Evolutionary conservation across 2,888 invertebrate species (phyloP).

Genomic region (Leptopilina syphax): DNA sequence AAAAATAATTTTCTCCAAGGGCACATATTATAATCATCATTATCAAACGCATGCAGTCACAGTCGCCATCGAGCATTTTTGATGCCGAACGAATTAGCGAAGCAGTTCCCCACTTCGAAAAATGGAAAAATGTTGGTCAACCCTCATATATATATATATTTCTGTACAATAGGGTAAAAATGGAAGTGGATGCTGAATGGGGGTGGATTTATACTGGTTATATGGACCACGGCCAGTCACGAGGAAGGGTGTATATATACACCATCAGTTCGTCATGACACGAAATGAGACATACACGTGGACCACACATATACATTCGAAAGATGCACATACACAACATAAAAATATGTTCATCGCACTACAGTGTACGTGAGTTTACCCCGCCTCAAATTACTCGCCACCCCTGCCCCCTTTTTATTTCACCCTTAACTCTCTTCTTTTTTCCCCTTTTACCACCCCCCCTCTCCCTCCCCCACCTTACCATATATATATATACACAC

Average conservation of each 20-base stretch:
- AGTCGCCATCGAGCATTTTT: neutral
- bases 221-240: neutral
- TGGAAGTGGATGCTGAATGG: neutral
- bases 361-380: slow-evolving; percentile 49
- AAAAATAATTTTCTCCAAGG: too few species aligned
- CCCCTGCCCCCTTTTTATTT: slow-evolving; percentile 56
- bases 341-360: neutral
- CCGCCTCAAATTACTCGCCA: slow-evolving; percentile 68
- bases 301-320: neutral
- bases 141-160: neutral
- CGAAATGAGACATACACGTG: neutral
- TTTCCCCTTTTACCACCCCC: slow-evolving; percentile 43
- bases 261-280: neutral
- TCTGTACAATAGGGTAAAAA: neutral
- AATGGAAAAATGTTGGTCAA: slow-evolving; percentile 28
- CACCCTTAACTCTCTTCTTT: slow-evolving; percentile 32
- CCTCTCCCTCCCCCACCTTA: slow-evolving; percentile 38
- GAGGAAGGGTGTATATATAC: neutral
- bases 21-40: neutral
- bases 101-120: neutral
- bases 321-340: neutral
- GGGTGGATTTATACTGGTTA: neutral
- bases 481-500: too few species aligned
- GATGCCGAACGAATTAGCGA: neutral
- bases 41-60: neutral